A percentile compares a stretch with the other conserved stretches of the same genome.
Conservation (phyloP, 2,797 vertebrate genomes). For the Nannoperca obscura region DNA sequence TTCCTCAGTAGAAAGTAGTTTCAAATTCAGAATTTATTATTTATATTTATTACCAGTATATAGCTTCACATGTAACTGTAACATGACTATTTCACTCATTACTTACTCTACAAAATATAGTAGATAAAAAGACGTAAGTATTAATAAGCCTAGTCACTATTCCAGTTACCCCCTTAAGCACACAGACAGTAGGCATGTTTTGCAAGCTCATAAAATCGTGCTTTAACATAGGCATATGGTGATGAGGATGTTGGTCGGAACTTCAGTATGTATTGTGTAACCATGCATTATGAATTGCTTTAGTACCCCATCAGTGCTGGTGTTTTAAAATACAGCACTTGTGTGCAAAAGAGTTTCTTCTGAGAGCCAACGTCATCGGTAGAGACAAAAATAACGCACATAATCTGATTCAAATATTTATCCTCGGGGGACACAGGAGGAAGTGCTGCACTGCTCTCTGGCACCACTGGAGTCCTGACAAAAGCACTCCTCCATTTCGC, state of each 20-base stretch:
- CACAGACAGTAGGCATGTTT: constrained; percentile 9
- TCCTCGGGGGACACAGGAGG: constrained; percentile 52
- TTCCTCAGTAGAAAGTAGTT: background rate
- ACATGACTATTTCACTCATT: background rate
- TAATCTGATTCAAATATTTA: constrained; percentile 75
- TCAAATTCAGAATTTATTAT: constrained; percentile 7
- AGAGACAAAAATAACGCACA: constrained; percentile 75
- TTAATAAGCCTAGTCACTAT: background rate
- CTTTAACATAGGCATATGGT: background rate
- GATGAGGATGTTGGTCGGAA: constrained; percentile 20
- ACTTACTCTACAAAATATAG: background rate
- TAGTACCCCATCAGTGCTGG: constrained; percentile 21
- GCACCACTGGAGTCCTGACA: constrained; percentile 29
- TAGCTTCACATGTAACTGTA: background rate
- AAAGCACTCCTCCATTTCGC: background rate
- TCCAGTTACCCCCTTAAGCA: background rate
- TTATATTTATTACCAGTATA: background rate
- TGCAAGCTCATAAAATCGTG: background rate
- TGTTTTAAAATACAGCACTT: constrained; percentile 51
- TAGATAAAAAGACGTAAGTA: background rate
- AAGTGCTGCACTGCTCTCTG: constrained; percentile 44
- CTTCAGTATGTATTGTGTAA: constrained; percentile 41
- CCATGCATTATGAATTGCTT: constrained; percentile 54
- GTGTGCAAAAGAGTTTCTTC: constrained; percentile 44
- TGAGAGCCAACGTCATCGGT: constrained; percentile 59